A percentile compares a stretch with the other conserved stretches of the same genome.
Conservation (phyloP, 2,888 invertebrate species). For the Sussaba pulchella region DNA sequence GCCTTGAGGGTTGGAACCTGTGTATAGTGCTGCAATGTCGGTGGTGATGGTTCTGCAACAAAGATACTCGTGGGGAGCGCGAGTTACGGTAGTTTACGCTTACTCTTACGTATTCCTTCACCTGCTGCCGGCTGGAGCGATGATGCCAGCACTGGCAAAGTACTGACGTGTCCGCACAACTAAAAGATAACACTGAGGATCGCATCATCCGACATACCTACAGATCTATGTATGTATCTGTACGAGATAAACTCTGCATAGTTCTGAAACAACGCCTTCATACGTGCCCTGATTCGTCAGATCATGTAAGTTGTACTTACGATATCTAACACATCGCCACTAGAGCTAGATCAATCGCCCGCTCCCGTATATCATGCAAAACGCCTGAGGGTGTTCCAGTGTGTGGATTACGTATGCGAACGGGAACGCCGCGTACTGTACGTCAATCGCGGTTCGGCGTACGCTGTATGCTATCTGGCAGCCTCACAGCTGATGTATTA, state of each 20-base stretch:
- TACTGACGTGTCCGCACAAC: slow-evolving; percentile 75
- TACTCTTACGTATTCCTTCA: slow-evolving; percentile 72
- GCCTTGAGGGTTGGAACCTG: slow-evolving; percentile 58
- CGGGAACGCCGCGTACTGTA: slow-evolving; percentile 40
- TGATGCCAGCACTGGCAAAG: slow-evolving; percentile 75
- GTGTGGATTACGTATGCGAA: slow-evolving; percentile 45
- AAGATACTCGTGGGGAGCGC: slow-evolving; percentile 75
- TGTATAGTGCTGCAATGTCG: slow-evolving; percentile 5
- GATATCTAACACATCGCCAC: slow-evolving; percentile 30
- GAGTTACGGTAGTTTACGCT: slow-evolving; percentile 78
- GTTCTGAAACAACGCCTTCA: slow-evolving; percentile 31
- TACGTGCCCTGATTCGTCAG: too few species aligned
- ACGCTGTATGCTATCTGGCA: slow-evolving; percentile 40
- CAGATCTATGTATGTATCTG: slow-evolving; percentile 45
- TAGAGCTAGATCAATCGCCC: slow-evolving; percentile 7
- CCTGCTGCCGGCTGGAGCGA: slow-evolving; percentile 77
- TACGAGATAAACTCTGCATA: slow-evolving; percentile 36
- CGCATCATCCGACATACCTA: slow-evolving; percentile 73
- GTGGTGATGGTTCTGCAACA: slow-evolving; percentile 45
- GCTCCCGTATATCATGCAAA: slow-evolving; percentile 61
- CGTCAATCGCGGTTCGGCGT: slow-evolving; percentile 47
- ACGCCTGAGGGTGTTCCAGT: slow-evolving; percentile 45
- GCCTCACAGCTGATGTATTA: slow-evolving; percentile 57
- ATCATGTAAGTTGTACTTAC: background rate
- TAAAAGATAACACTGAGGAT: slow-evolving; percentile 53